Percentiles rank a stretch among this genome's conserved stretches.
Evolutionary conservation across 2,113 vertebrate genomes (phyloP).

Genomic region (Cyphomyrus discorhynchus): DNA sequence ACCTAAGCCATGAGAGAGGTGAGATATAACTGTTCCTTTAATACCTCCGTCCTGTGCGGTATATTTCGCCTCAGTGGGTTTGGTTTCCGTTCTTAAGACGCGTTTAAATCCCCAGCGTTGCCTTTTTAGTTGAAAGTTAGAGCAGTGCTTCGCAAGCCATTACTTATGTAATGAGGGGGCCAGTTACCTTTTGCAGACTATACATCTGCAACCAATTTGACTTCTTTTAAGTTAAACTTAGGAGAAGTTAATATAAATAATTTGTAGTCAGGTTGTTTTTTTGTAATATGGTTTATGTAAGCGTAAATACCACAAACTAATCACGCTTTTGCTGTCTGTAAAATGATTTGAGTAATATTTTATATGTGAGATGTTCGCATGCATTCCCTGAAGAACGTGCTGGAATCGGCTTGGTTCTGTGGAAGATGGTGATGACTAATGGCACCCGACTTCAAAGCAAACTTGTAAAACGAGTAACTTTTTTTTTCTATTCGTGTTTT

Average conservation of each 20-base stretch:
- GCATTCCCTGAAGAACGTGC: background rate
- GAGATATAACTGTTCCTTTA: background rate
- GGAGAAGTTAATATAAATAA: conserved; percentile 29
- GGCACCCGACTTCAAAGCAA: background rate
- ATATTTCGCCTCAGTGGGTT: background rate
- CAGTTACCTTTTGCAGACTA: conserved; percentile 34
- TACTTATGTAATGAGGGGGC: background rate
- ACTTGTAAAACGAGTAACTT: background rate
- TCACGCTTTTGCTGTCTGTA: background rate
- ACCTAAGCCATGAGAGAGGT: background rate
- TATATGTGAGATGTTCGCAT: background rate
- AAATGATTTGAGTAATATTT: background rate
- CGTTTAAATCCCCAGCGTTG: background rate
- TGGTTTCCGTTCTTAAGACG: background rate
- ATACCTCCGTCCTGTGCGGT: background rate
- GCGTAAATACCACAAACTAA: background rate
- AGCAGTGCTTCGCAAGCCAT: background rate
- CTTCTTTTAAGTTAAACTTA: conserved; percentile 40
- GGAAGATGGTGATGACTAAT: background rate
- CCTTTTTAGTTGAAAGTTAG: background rate
- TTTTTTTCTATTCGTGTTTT: background rate
- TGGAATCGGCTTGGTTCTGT: background rate
- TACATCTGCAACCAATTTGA: conserved; percentile 66
- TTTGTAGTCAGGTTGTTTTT: background rate
- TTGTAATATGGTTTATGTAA: background rate